phyloP scores from a whole-genome alignment of 2,888 invertebrate species.

The Dascillus cervinus region DNA sequence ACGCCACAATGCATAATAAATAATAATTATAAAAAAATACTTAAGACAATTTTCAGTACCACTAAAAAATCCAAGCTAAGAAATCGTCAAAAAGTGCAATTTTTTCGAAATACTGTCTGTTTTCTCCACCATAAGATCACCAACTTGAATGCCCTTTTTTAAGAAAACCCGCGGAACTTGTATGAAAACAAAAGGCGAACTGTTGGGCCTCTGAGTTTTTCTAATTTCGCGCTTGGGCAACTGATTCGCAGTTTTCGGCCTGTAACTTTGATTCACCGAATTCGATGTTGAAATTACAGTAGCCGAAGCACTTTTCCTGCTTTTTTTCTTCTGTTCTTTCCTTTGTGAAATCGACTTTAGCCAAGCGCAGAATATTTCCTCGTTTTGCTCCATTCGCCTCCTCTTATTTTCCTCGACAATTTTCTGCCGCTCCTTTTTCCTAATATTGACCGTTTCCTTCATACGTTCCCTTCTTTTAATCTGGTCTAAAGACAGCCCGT shows the following conservation, averaged over 20 bases:
- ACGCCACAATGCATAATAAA: too few relatives aligned
- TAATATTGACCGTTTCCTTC: slow-evolving; percentile 36
- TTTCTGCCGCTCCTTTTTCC: slow-evolving; percentile 41
- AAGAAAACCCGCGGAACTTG: slow-evolving; percentile 31
- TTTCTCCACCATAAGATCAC: slow-evolving; percentile 20
- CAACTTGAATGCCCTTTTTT: slow-evolving; percentile 30
- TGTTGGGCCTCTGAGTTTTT: slow-evolving; percentile 26
- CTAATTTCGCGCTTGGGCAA: slow-evolving; percentile 23
- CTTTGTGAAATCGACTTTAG: slow-evolving; percentile 30
- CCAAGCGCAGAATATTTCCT: slow-evolving; percentile 49
- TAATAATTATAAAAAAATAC: too few relatives aligned
- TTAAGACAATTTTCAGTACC: too few relatives aligned
- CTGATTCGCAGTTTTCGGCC: slow-evolving; percentile 34
- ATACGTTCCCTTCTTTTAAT: slow-evolving; percentile 40
- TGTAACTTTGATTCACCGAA: slow-evolving; percentile 17
- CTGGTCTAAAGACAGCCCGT: slow-evolving; percentile 45
- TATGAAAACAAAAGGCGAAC: slow-evolving; percentile 33
- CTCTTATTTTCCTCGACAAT: slow-evolving; percentile 38
- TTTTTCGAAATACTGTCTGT: slow-evolving; percentile 20
- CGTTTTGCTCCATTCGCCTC: slow-evolving; percentile 41
- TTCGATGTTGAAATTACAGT: slow-evolving; percentile 21
- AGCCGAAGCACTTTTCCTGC: slow-evolving; percentile 17
- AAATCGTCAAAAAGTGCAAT: slow-evolving; percentile 24
- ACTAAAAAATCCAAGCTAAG: background rate
- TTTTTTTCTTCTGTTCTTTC: slow-evolving; percentile 5